Percentiles rank a stretch among this genome's conserved stretches.
phyloP scores from a whole-genome alignment of 2,888 invertebrate genomes.

The Trimorus sp. region DNA sequence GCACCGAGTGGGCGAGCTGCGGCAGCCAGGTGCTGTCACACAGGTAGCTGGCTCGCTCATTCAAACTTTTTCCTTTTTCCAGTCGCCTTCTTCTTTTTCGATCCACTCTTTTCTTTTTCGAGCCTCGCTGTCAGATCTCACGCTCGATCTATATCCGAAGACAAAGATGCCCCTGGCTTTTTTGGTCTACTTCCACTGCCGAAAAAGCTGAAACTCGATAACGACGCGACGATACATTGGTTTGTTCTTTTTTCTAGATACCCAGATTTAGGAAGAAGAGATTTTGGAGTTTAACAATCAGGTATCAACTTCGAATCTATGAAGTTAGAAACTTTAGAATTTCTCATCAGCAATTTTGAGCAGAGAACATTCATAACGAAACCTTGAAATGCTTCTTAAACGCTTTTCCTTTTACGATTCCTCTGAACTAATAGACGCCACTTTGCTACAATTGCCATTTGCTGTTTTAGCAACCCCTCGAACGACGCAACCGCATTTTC shows the following conservation, averaged over 20 bases:
- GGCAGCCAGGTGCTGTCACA: conserved; percentile 54
- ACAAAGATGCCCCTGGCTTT: no score
- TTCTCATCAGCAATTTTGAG: no score
- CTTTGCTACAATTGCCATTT: no score
- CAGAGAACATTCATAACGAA: no score
- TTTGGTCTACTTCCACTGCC: conserved; percentile 14
- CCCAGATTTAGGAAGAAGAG: no score
- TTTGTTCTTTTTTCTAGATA: background rate
- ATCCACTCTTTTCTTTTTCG: conserved; percentile 7
- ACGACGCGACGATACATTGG: conserved; percentile 19
- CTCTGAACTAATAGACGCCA: no score
- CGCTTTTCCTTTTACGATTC: no score
- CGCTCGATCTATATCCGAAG: conserved; percentile 31
- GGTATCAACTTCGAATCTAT: no score
- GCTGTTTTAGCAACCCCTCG: conserved; percentile 3
- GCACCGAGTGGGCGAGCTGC: conserved; percentile 44
- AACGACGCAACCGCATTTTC: conserved; percentile 1
- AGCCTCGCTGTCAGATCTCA: conserved; percentile 25
- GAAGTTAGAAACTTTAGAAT: no score
- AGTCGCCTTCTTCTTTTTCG: background rate
- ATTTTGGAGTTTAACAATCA: no score
- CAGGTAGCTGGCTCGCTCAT: conserved; percentile 50
- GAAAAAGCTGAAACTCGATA: conserved; percentile 39
- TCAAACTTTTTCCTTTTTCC: conserved; percentile 22
- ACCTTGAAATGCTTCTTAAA: no score